Base-by-base conservation (phyloP, 1,140 invertebrate genomes). In the Eriosoma lanigerum region DNA sequence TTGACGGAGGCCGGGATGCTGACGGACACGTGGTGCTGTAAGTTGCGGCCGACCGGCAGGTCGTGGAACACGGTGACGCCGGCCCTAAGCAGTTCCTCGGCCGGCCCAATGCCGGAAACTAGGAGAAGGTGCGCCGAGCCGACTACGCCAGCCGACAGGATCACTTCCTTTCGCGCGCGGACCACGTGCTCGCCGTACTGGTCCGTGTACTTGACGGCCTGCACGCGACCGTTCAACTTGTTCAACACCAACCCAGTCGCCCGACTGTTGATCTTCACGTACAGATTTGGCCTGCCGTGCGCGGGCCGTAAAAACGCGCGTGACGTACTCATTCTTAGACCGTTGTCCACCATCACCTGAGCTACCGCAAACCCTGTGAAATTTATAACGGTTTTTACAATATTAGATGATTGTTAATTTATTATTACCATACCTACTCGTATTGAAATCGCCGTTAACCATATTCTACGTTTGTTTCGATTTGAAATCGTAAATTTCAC, bases 201-300 rank as follows among this genome's bases (percentile, higher is more conserved):
- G 21, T 90, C 90, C 12, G 88, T 82, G 80, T 90, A 87, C 82
- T 91, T 87, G 19, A 93, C 86, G 1, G 89, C 91, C 54, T 87
- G 83, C 0, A 90, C 91, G 38, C 85, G 85, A 48, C 88, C 88
- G 3, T 86, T 85, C 82, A 82, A 32, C 29, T 82, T 76, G 52
- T 96, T 91, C 83, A 96, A 92, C 1, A 94, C 84, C 4, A 96
- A 84, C 84, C 89, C 90, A 0, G 89, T 92, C 0, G 91, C 93
- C 66, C 91, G 88, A 0, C 93, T 89, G 78, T 92, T 88, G 1
- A 90, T 92, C 38, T 90, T 85, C 1, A 95, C 88, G 66, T 88
- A 87, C 29, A 96, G 86, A 85, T 96, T 97, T 68, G 87, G 84
- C 13, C 81, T 68, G 17, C 66, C 0, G 29, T 80, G 58, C 38